Evolutionary conservation across 2,797 vertebrate species (phyloP).

Genomic region (Holocentrus rufus): DNA sequence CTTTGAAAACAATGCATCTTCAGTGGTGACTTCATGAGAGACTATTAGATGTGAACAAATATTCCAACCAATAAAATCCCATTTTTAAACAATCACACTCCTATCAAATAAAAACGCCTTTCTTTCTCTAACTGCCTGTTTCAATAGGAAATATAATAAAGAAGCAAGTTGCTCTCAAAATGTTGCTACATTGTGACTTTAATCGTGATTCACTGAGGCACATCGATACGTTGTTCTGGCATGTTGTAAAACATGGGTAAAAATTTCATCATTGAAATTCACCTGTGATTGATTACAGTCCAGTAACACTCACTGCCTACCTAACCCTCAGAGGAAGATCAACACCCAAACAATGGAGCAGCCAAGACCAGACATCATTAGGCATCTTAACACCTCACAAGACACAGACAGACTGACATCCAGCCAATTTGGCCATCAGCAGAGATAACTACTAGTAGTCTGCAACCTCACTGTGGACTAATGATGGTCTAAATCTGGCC

Average conservation of each 20-base stretch:
- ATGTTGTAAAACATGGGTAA: constrained; percentile 15
- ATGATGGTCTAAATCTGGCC: constrained; percentile 80
- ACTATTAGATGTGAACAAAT: too few relatives aligned
- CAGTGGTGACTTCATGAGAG: too few relatives aligned
- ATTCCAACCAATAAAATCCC: too few relatives aligned
- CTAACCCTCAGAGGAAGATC: constrained; percentile 70
- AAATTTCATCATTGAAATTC: constrained; percentile 26
- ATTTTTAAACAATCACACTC: too few relatives aligned
- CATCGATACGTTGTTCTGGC: background rate
- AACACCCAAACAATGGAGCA: constrained; percentile 73
- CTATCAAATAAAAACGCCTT: too few relatives aligned
- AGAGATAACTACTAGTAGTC: constrained; percentile 60
- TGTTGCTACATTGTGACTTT: background rate
- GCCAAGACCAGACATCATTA: constrained; percentile 77
- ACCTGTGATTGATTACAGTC: constrained; percentile 22
- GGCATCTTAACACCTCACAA: constrained; percentile 79
- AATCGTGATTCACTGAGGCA: constrained; percentile 14
- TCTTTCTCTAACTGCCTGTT: too few relatives aligned
- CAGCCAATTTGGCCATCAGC: constrained; percentile 75
- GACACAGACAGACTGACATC: constrained; percentile 75
- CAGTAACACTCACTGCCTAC: constrained; percentile 42
- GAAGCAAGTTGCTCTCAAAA: background rate
- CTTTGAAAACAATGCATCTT: too few relatives aligned
- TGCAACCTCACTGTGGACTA: constrained; percentile 72
- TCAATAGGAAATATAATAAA: too few relatives aligned